Conservation (phyloP, 2,888 invertebrate species). For the Unio delphinus region DNA sequence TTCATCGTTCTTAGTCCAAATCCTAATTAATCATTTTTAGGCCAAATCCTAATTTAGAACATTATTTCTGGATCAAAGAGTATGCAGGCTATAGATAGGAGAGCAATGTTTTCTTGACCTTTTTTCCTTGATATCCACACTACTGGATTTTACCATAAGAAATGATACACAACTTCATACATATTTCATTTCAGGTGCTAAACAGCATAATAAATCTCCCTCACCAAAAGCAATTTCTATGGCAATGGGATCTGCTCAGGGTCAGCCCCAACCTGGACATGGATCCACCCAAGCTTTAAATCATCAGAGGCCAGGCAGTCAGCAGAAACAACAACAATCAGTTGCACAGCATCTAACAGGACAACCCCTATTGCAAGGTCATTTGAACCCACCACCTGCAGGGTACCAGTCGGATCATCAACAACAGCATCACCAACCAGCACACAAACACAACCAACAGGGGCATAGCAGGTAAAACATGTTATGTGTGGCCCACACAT, state of each 20-base stretch:
- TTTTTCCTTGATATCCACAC: no score
- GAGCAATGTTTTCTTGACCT: no score
- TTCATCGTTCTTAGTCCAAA: no score
- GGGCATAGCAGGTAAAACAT: no score
- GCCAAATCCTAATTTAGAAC: no score
- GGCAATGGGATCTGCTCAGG: not conserved
- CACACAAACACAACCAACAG: conserved; percentile 7
- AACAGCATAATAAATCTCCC: conserved; percentile 3
- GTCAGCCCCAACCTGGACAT: not conserved
- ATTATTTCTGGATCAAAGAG: no score
- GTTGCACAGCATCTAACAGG: not conserved
- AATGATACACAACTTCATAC: no score
- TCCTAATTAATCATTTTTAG: no score
- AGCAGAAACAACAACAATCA: conserved; percentile 11
- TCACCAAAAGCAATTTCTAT: not conserved
- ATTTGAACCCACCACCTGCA: not conserved
- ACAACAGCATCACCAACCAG: conserved; percentile 11
- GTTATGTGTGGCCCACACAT: not conserved
- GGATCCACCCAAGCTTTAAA: conserved; percentile 1
- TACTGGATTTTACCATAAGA: no score
- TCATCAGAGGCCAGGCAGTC: not conserved
- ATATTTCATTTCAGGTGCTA: conserved; percentile 7
- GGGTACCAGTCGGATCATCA: conserved; percentile 8
- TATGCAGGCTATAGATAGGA: no score
- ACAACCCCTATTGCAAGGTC: no score